Conservation (phyloP, 2,113 vertebrate species). For the Nibea coibor region DNA sequence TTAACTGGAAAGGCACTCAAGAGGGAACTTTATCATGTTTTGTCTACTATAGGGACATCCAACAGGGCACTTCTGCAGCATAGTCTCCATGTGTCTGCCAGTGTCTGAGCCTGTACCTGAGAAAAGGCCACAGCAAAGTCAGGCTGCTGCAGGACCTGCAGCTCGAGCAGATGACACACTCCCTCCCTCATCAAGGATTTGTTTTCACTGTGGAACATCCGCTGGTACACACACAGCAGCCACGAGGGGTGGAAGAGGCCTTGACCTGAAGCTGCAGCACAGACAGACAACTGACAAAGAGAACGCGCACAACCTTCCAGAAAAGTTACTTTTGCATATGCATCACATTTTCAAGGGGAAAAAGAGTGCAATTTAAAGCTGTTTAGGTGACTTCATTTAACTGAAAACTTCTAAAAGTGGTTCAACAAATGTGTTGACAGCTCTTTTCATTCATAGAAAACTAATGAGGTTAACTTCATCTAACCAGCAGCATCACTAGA, state of each 20-base stretch:
- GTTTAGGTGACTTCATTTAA: too few relatives aligned
- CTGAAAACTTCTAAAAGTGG: background rate
- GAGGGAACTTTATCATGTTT: too few relatives aligned
- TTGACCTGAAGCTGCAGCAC: conserved; percentile 61
- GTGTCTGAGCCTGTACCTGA: conserved; percentile 80
- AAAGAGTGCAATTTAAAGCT: too few relatives aligned
- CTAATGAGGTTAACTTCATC: background rate
- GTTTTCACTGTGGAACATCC: conserved; percentile 97
- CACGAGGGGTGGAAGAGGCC: conserved; percentile 91
- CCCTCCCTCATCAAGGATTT: conserved; percentile 92
- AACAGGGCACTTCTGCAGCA: too few relatives aligned
- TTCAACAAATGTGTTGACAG: background rate
- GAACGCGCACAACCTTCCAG: background rate
- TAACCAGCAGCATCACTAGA: background rate
- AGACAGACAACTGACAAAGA: conserved; percentile 8
- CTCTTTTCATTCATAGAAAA: background rate
- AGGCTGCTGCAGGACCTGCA: conserved; percentile 83
- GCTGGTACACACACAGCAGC: conserved; percentile 92
- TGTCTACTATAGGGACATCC: too few relatives aligned
- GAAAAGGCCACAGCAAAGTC: conserved; percentile 85
- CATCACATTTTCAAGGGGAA: too few relatives aligned
- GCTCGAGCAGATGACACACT: conserved; percentile 89
- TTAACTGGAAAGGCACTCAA: too few relatives aligned
- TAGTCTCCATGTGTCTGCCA: too few relatives aligned
- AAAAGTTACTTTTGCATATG: background rate